Conservation (phyloP, 2,888 invertebrate species). For the Mimumesa dahlbomi region DNA sequence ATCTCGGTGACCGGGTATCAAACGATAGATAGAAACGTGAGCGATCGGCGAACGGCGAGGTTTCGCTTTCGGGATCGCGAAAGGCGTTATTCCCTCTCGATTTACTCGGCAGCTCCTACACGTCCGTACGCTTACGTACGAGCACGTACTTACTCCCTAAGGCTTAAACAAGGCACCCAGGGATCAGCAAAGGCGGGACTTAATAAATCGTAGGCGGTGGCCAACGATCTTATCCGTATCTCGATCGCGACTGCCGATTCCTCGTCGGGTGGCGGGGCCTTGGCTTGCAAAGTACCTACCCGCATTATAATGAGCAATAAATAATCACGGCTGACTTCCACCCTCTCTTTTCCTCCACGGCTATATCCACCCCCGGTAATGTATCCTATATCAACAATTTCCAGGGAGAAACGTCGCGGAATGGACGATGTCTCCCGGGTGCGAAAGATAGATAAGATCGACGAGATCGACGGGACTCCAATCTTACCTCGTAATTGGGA, state of each 20-base stretch:
- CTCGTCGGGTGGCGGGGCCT: slow-evolving; percentile 30
- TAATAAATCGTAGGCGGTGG: slow-evolving; percentile 74
- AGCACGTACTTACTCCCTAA: slow-evolving; percentile 12
- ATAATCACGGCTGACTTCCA: slow-evolving; percentile 69
- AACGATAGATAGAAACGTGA: slow-evolving; percentile 2
- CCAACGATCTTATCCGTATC: slow-evolving; percentile 68
- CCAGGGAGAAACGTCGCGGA: slow-evolving; percentile 19
- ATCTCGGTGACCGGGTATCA: background rate
- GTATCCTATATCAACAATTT: slow-evolving; percentile 37
- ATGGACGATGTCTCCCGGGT: slow-evolving; percentile 27
- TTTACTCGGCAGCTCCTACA: slow-evolving; percentile 18
- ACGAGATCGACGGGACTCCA: slow-evolving; percentile 27
- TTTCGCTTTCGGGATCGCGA: slow-evolving; percentile 47
- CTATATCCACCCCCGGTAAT: slow-evolving; percentile 25
- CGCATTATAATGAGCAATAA: slow-evolving; percentile 76
- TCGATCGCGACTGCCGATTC: slow-evolving; percentile 72
- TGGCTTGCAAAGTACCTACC: slow-evolving; percentile 55
- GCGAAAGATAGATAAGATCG: slow-evolving; percentile 47
- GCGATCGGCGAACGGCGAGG: slow-evolving; percentile 26
- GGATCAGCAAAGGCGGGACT: slow-evolving; percentile 50
- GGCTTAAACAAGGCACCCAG: slow-evolving; percentile 24
- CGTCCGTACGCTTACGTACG: slow-evolving; percentile 1
- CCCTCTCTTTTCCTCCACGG: slow-evolving; percentile 33
- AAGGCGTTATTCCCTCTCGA: slow-evolving; percentile 5
- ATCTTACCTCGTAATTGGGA: slow-evolving; percentile 26